Percentiles rank a stretch among this genome's conserved stretches.
These are phyloP conservation scores for Empis stercorea DNA, from an alignment of 2,888 invertebrate species.

Conservation along the genomic window DNA sequence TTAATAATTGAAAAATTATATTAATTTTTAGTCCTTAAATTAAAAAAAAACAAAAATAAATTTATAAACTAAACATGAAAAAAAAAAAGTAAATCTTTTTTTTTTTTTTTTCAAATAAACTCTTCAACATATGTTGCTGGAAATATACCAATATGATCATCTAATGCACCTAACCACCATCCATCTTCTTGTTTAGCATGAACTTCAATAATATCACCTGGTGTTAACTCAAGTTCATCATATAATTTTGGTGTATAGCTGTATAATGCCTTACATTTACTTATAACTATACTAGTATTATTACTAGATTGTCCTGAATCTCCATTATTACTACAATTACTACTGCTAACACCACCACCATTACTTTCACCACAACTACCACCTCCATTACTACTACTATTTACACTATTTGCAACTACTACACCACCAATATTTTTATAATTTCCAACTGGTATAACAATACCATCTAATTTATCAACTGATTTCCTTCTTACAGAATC, in stretches of 20 bases:
- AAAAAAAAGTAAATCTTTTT: no score
- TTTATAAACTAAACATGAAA: no score
- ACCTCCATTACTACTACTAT: conserved; percentile 1
- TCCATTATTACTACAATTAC: conserved; percentile 2
- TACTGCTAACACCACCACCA: neutral
- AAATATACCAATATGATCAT: conserved; percentile 70
- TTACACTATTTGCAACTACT: conserved; percentile 15
- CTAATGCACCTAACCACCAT: conserved; percentile 87
- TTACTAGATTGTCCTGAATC: neutral
- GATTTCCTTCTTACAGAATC: conserved; percentile 40
- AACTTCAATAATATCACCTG: conserved; percentile 75
- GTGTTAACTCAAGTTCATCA: conserved; percentile 67
- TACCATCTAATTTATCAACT: conserved; percentile 6
- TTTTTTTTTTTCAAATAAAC: conserved; percentile 39
- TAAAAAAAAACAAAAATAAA: no score
- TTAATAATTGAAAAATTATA: no score
- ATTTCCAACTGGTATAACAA: neutral
- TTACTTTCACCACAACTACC: neutral
- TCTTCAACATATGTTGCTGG: conserved; percentile 91
- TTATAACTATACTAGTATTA: conserved; percentile 33
- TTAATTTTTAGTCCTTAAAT: no score
- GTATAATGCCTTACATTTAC: conserved; percentile 74
- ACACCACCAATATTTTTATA: neutral
- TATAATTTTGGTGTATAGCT: conserved; percentile 75
- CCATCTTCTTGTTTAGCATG: conserved; percentile 85